phyloP scores from a whole-genome alignment of 2,113 vertebrate species.

The Herpetotheres cachinnans region DNA sequence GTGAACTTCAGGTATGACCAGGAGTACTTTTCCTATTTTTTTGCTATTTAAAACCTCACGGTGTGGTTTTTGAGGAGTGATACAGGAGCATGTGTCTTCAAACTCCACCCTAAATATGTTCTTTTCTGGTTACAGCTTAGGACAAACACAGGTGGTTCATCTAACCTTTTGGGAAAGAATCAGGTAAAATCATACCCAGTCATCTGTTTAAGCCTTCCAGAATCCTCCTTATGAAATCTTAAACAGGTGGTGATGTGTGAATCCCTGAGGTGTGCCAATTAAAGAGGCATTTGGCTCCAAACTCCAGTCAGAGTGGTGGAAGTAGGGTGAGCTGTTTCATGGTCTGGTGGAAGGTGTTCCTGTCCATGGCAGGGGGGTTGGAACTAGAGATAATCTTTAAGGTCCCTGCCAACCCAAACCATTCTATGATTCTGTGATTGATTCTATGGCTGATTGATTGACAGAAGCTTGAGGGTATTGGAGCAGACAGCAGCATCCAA shows the following conservation, averaged over 20 bases:
- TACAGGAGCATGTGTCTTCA: not conserved
- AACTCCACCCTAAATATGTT: not conserved
- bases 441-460: not conserved
- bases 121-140: conserved; percentile 62
- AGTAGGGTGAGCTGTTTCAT: not conserved
- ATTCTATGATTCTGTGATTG: too few relatives aligned
- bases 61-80: not conserved
- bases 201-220: not conserved
- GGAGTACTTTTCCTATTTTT: not conserved
- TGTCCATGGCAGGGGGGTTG: too few relatives aligned
- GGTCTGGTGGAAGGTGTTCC: too few relatives aligned
- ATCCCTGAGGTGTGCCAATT: not conserved
- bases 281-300: not conserved
- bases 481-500: not conserved
- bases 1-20: conserved; percentile 76
- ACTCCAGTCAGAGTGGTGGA: not conserved
- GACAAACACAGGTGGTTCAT: conserved; percentile 22
- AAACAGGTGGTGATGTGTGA: not conserved
- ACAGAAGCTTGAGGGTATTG: not conserved
- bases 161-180: conserved; percentile 31
- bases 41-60: not conserved
- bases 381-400: too few relatives aligned
- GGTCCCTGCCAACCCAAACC: too few relatives aligned
- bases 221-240: not conserved
- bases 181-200: conserved; percentile 12